A percentile compares a stretch with the other conserved stretches of the same genome.
These are phyloP conservation scores for Drosophila multiciliata DNA, from an alignment of 2,888 invertebrate genomes.

Conservation along the genomic window DNA sequence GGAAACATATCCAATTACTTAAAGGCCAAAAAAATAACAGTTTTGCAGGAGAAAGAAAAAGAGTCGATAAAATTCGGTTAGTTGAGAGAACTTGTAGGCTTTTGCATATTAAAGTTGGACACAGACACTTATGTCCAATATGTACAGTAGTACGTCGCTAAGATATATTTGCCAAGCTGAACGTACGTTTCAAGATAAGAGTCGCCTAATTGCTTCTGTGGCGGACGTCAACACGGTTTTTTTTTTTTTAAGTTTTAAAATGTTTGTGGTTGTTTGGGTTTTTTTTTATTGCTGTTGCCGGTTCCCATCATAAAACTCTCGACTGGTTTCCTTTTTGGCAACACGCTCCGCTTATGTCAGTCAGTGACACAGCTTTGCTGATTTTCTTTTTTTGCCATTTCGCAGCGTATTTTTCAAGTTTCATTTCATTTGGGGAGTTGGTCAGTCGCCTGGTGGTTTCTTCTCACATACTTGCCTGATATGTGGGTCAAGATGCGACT, in stretches of 20 bases:
- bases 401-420: conserved; percentile 56
- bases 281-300: conserved; percentile 32
- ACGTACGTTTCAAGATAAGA: conserved; percentile 56
- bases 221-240: conserved; percentile 67
- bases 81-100: background rate
- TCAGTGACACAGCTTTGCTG: conserved; percentile 31
- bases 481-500: conserved; percentile 76
- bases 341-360: conserved; percentile 72
- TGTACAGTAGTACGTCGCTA: conserved; percentile 57
- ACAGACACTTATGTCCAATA: conserved; percentile 21
- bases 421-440: conserved; percentile 62
- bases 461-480: conserved; percentile 49
- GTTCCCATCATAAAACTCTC: conserved; percentile 76
- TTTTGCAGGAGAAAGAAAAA: conserved; percentile 1
- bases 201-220: conserved; percentile 71
- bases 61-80: conserved; percentile 32
- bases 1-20: background rate
- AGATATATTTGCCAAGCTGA: conserved; percentile 63
- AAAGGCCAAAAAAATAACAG: background rate
- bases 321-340: conserved; percentile 80
- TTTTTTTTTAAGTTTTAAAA: conserved; percentile 29
- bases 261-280: conserved; percentile 14
- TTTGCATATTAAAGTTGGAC: conserved; percentile 44
- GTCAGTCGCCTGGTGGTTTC: conserved; percentile 40
- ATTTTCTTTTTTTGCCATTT: conserved; percentile 73